Evolutionary conservation across 2,113 vertebrate species (phyloP).

Genomic region (Herpetotheres cachinnans): DNA sequence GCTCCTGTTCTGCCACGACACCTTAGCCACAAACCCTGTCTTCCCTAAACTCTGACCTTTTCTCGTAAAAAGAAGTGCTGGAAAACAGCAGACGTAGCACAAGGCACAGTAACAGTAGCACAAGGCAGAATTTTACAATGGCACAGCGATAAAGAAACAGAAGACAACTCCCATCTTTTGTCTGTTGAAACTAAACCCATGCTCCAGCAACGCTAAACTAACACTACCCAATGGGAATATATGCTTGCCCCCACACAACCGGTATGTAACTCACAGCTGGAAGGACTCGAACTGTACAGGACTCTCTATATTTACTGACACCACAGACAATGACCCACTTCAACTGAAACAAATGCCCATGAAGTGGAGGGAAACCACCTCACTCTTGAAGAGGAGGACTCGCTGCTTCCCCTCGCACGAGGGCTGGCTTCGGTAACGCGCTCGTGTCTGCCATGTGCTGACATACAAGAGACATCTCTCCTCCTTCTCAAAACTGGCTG

Average conservation of each 20-base stretch:
- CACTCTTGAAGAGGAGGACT: background rate
- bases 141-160: background rate
- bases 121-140: background rate
- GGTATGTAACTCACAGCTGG: background rate
- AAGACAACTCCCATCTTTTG: background rate
- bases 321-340: background rate
- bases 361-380: background rate
- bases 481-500: background rate
- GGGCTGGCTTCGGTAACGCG: background rate
- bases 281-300: background rate
- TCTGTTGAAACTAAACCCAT: background rate
- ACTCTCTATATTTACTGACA: background rate
- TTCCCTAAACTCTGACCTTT: background rate
- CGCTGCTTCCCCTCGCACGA: rapidly evolving
- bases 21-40: background rate
- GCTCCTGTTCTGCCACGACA: rapidly evolving
- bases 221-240: background rate
- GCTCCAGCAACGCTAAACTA: background rate
- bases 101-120: background rate
- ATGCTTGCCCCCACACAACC: background rate
- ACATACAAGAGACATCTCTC: background rate
- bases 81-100: background rate
- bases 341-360: background rate
- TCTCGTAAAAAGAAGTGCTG: background rate
- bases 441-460: background rate